Evolutionary conservation across 2,888 invertebrate genomes (phyloP), one percentile per base, ranked within the genome.

Genomic region (Trissoscelio sp.): DNA sequence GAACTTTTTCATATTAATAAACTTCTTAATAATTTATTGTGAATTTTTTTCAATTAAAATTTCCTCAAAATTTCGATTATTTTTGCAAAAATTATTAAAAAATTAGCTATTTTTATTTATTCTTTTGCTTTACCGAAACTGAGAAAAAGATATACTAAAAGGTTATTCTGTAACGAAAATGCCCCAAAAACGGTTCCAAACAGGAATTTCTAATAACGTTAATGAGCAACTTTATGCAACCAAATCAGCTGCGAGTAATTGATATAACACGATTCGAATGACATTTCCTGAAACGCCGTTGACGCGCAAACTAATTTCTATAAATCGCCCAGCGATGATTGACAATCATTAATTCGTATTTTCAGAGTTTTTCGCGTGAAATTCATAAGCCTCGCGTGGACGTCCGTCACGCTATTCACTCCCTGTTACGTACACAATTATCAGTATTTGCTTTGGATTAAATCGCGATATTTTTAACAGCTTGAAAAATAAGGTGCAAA

Each of bases 381-480:
- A 6, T 42, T 6, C 20, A 22, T 31, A 34, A 55, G 34, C 55
- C 34, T 18, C 55, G 11, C 44, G 44, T n/a, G n/a, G 11, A 18
- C 20, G 9, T 18, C 16, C 44, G 4, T 14, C 20, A 37, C 14
- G 62, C 11, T 42, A 42, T 44, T 42, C 20, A 24, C 20, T 44
- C 42, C 14, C 18, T 31, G 18, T 34, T 6, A 12, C 18, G 20
- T 34, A 24, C 20, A 39, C 37, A 51, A 34, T 39, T 39, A 39
- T 12, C 28, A 44, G 24, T 24, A 28, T 60, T 28, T 44, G 11
- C 60, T 60, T 58, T 20, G 58, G 14, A 58, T 34, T 34, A 11
- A 12, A 44, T 46, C 16, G 48, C 53, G 46, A n/a, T 53, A 51
- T 69, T 69, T 69, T 55, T n/a, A 44, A 67, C 55, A 31, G 44